Evolutionary conservation across 2,888 invertebrate genomes (phyloP).

Genomic region (Campoletis raptor): DNA sequence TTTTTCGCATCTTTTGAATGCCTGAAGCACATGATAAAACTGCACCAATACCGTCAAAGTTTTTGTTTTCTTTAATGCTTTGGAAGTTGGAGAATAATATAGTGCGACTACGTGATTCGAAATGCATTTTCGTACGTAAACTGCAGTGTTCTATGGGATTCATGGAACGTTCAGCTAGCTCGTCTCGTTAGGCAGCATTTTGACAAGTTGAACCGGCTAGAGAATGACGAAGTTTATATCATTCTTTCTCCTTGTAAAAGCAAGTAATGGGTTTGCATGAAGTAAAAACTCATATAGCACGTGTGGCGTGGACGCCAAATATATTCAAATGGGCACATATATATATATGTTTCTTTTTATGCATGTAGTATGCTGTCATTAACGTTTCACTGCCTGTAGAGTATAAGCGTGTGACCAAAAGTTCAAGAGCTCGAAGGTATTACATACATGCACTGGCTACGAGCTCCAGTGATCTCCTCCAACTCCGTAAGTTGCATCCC

Average conservation of each 20-base stretch:
- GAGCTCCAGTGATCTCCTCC: constrained; percentile 13
- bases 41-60: too few species aligned
- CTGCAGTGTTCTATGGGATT: constrained; percentile 23
- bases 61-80: not conserved
- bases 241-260: constrained; percentile 18
- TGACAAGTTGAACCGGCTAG: constrained; percentile 56
- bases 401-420: constrained; percentile 49
- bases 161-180: constrained; percentile 18
- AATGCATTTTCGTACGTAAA: constrained; percentile 40
- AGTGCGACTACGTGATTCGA: not conserved
- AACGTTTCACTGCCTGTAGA: constrained; percentile 34
- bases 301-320: constrained; percentile 19
- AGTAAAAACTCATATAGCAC: constrained; percentile 27
- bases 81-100: not conserved
- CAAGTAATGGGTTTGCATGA: not conserved
- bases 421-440: constrained; percentile 48
- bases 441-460: constrained; percentile 23
- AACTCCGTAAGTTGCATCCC: constrained; percentile 16
- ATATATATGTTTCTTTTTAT: constrained; percentile 32
- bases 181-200: constrained; percentile 59
- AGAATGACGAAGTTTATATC: constrained; percentile 54
- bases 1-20: too few species aligned
- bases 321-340: constrained; percentile 22
- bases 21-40: too few species aligned
- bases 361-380: constrained; percentile 34